phyloP scores from a whole-genome alignment of 2,888 invertebrate species.

The Coelopa pilipes region DNA sequence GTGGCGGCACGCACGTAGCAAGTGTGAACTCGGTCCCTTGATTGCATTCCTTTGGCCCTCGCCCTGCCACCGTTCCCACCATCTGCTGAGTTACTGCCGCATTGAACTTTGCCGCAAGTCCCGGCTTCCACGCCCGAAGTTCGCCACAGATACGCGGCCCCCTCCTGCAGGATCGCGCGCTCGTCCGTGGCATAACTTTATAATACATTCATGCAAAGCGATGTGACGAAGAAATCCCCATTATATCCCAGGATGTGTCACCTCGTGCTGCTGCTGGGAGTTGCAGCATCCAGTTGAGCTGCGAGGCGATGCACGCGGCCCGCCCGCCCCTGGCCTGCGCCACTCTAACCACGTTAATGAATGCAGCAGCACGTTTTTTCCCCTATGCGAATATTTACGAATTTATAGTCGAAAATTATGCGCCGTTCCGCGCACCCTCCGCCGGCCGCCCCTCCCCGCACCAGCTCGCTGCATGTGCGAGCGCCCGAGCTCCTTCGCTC shows the following conservation, averaged over 20 bases:
- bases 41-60: no score
- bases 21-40: no score
- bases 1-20: no score
- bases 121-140: no score
- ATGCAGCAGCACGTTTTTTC: constrained; percentile 29
- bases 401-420: not conserved
- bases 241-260: constrained; percentile 8
- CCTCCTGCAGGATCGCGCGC: not conserved
- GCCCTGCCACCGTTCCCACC: no score
- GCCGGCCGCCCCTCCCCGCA: no score
- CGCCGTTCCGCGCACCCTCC: no score
- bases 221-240: constrained; percentile 6
- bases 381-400: constrained; percentile 11
- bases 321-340: not conserved
- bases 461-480: no score
- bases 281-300: not conserved
- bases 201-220: constrained; percentile 4
- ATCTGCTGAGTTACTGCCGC: not conserved
- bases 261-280: not conserved
- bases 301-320: not conserved
- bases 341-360: constrained; percentile 20
- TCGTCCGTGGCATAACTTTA: constrained; percentile 14
- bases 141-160: not conserved
- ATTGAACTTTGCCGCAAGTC: not conserved
- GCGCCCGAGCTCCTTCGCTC: no score